Base-by-base conservation (phyloP, 2,113 vertebrate species). In the Grantiella picta region DNA sequence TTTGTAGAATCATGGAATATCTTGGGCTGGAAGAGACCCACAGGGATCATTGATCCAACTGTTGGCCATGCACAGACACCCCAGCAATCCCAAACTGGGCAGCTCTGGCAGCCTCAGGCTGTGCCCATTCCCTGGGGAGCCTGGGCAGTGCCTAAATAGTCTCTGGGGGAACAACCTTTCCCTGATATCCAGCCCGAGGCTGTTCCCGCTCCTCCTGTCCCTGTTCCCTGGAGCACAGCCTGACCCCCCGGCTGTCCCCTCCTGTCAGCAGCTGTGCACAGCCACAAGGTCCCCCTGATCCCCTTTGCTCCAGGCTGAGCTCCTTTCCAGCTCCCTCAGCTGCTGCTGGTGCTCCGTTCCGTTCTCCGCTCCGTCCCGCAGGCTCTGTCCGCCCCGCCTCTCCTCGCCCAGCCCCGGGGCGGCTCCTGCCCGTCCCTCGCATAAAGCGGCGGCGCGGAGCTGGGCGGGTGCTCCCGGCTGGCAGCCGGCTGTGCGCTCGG, bases 81-180 rank as follows among this genome's bases (percentile, higher is more conserved):
- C 36, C 22, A 15, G 1, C 7, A 33, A 0, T 10, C 24, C 45
- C 38, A 14, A 9, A 31, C 36, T 19, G 45, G 1, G 28, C 42
- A 76, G 53, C 61, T 50, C 31, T 3, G 66, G 29, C 29, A 47
- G 42, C 42, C 23, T 73, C 5, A 6, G 29, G 20, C 24, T 0
- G 60, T 4, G 24, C 2, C 70, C 50, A 14, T 54, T 45, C 59
- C 49, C 23, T 56, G 69, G 59, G 81, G 38, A 54, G n/a, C 18
- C 47, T 31, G 56, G 11, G 33, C 57, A 83, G 68, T 53, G 57
- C 47, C 50, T 27, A 13, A n/a, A n/a, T n/a, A n/a, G n/a, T n/a
- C n/a, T n/a, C n/a, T 22, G 49, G 28, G 24, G 21, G 40, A 28
- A 33, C 14, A 54, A 2, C 49, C n/a, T 33, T 36, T 11, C 36